Percentiles rank a stretch among this genome's conserved stretches.
Conservation (phyloP, 2,113 vertebrate genomes). For the Lampris incognitus region DNA sequence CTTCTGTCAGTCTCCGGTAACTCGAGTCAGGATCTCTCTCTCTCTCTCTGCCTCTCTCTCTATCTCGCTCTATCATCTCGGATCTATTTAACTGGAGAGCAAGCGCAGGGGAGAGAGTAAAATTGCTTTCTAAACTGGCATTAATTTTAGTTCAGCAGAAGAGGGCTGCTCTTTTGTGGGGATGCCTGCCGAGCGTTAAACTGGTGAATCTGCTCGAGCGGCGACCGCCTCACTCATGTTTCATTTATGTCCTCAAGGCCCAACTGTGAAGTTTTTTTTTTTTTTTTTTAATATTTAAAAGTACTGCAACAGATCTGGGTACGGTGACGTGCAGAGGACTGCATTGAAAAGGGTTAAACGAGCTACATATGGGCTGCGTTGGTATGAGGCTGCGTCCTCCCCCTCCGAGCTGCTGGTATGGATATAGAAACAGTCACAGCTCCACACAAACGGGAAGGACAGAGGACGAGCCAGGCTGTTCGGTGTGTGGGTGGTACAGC, state of each 20-base stretch:
- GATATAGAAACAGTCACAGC: constrained; percentile 66
- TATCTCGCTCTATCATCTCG: constrained; percentile 16
- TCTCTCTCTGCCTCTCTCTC: not conserved
- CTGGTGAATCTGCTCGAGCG: constrained; percentile 23
- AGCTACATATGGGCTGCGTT: constrained; percentile 63
- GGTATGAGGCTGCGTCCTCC: constrained; percentile 51
- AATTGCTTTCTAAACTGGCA: constrained; percentile 30
- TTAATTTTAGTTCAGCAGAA: constrained; percentile 31
- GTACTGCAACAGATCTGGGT: constrained; percentile 1
- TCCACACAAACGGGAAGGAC: constrained; percentile 60
- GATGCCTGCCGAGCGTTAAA: constrained; percentile 8
- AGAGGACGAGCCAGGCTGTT: constrained; percentile 77
- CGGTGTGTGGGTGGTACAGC: constrained; percentile 73
- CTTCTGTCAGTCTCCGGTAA: constrained; percentile 66
- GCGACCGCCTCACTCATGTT: not conserved
- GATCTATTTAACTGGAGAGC: constrained; percentile 38
- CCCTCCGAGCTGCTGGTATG: constrained; percentile 68
- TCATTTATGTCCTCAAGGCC: too few species aligned
- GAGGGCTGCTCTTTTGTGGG: constrained; percentile 2
- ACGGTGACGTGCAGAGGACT: constrained; percentile 15
- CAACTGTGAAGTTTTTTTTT: not conserved
- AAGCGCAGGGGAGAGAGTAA: constrained; percentile 24
- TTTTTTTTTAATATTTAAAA: not conserved
- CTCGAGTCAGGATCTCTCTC: constrained; percentile 48
- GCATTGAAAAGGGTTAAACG: constrained; percentile 37